Percentiles rank a stretch among this genome's conserved stretches.
Conservation (phyloP, 2,888 invertebrate species). For the Buathra laborator region DNA sequence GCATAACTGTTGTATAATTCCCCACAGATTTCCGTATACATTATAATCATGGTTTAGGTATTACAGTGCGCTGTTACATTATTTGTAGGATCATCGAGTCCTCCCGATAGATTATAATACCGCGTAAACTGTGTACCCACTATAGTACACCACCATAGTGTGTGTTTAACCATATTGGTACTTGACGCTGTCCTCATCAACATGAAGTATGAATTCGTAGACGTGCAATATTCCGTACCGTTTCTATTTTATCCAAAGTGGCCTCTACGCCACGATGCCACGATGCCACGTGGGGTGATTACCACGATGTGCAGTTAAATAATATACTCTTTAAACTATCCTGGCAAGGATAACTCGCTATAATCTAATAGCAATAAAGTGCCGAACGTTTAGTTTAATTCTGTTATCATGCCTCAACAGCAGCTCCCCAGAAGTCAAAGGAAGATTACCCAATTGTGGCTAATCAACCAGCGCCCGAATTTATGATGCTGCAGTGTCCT, state of each 20-base stretch:
- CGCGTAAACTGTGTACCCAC: neutral
- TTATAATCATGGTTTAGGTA: neutral
- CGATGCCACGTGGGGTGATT: no score
- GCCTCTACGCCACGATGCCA: no score
- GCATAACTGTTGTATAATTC: neutral
- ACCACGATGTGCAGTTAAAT: no score
- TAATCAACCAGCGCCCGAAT: slow-evolving; percentile 55
- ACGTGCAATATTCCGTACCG: neutral
- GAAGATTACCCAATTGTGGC: slow-evolving; percentile 40
- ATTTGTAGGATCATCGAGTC: neutral
- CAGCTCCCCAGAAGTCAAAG: slow-evolving; percentile 10
- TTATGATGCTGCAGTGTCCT: slow-evolving; percentile 33
- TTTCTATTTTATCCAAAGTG: no score
- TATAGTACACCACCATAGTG: neutral
- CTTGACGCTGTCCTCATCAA: neutral
- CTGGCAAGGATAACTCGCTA: neutral
- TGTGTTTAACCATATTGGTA: neutral
- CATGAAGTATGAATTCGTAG: neutral
- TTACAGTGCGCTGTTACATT: neutral
- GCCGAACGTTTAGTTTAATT: neutral
- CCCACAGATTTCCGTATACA: neutral
- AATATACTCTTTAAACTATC: no score
- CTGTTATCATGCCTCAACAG: slow-evolving; percentile 7
- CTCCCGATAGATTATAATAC: neutral
- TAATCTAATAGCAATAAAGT: neutral